These are phyloP conservation scores for Sarcoramphus papa DNA, from an alignment of 2,797 vertebrate species.

Conservation along the genomic window DNA sequence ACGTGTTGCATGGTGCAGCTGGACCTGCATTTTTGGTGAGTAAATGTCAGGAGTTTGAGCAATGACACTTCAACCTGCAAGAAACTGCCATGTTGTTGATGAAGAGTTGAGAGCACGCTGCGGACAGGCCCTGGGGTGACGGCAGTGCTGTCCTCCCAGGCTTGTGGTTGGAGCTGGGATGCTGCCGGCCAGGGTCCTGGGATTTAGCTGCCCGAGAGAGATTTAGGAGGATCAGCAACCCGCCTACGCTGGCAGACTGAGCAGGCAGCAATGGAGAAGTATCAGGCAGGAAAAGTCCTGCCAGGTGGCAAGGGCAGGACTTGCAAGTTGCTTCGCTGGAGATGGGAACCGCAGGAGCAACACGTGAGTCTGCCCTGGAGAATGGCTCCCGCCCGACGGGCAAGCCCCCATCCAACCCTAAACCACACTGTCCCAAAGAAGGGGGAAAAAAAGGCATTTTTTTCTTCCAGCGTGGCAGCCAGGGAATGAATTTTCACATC, in stretches of 20 bases:
- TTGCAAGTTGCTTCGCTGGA: not conserved
- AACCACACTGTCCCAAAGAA: not conserved
- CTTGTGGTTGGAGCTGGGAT: not conserved
- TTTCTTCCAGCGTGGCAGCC: not conserved
- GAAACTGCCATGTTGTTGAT: not conserved
- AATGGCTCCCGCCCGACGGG: not conserved
- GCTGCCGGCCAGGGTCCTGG: not conserved
- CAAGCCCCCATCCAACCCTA: not conserved
- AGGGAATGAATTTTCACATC: not conserved
- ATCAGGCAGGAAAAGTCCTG: not conserved
- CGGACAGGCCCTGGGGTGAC: no score
- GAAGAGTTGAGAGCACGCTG: not conserved
- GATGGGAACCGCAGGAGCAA: not conserved
- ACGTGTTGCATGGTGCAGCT: accelerated
- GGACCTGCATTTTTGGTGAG: not conserved
- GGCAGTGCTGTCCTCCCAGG: not conserved
- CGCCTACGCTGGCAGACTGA: not conserved
- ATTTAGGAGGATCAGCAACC: not conserved
- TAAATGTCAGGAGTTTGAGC: not conserved
- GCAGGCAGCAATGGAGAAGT: not conserved
- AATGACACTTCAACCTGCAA: not conserved
- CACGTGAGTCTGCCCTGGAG: not conserved
- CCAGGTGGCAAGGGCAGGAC: not conserved
- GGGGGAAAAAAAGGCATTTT: not conserved
- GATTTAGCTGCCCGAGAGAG: not conserved